Evolutionary conservation across 2,797 vertebrate genomes (phyloP).

Genomic region (Pangasius mekongensis): DNA sequence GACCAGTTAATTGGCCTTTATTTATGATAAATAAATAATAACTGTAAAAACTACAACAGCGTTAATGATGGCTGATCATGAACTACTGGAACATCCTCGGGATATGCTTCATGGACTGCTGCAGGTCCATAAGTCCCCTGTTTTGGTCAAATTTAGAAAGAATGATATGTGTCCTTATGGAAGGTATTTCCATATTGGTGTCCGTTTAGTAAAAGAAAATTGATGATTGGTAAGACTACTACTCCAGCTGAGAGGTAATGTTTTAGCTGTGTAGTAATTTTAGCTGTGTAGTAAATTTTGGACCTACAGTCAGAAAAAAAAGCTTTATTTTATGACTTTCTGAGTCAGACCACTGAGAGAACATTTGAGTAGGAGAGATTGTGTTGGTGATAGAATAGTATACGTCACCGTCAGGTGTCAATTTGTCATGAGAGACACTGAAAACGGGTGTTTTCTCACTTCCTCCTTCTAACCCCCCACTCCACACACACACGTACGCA

Average conservation of each 20-base stretch:
- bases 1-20: not conserved
- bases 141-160: not conserved
- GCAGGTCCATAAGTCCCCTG: not conserved
- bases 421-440: constrained; percentile 38
- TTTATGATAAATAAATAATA: not conserved
- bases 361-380: constrained; percentile 20
- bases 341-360: constrained; percentile 15
- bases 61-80: not conserved
- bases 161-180: not conserved
- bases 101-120: not conserved
- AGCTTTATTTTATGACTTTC: not conserved
- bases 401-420: constrained; percentile 39
- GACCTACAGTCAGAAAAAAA: not conserved
- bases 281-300: not conserved
- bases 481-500: constrained; percentile 55
- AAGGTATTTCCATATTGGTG: not conserved
- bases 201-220: not conserved
- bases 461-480: not conserved
- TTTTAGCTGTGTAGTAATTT: not conserved
- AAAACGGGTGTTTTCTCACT: constrained; percentile 33
- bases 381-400: constrained; percentile 28
- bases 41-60: not conserved
- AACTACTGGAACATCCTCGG: not conserved
- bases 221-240: not conserved
- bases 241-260: not conserved